Percentiles rank a stretch among this genome's conserved stretches.
Evolutionary conservation across 2,888 invertebrate species (phyloP).

Genomic region (Monochamus alternatus): DNA sequence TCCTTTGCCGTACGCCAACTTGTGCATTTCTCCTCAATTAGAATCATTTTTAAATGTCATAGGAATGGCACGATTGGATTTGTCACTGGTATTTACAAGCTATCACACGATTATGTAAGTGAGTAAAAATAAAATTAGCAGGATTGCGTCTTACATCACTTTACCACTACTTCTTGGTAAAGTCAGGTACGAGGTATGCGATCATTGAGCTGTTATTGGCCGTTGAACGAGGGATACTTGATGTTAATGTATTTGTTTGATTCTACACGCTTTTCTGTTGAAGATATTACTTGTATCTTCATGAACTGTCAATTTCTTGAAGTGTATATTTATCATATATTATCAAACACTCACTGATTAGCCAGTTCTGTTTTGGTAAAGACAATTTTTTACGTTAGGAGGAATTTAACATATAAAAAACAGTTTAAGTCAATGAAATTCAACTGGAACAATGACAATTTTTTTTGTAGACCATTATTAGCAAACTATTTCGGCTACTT

Average conservation of each 20-base stretch:
- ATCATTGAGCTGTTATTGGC: neutral
- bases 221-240: too few species aligned
- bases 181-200: slow-evolving; percentile 3
- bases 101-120: slow-evolving; percentile 6
- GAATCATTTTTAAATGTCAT: slow-evolving; percentile 15
- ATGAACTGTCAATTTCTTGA: too few species aligned
- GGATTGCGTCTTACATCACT: slow-evolving; percentile 17
- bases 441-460: neutral
- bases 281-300: too few species aligned
- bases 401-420: neutral
- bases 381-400: too few species aligned
- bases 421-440: neutral
- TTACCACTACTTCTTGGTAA: slow-evolving; percentile 15
- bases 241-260: too few species aligned
- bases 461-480: neutral
- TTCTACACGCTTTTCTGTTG: too few species aligned
- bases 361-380: too few species aligned
- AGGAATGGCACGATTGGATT: neutral
- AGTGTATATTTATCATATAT: too few species aligned
- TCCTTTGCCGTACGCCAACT: neutral
- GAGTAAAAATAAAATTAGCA: slow-evolving; percentile 23
- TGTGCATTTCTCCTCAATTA: neutral
- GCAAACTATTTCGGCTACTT: slow-evolving; percentile 1
- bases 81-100: slow-evolving; percentile 2
- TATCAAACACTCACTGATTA: too few species aligned